Percentiles rank a stretch among this genome's conserved stretches.
These are phyloP conservation scores for Nasua narica DNA, from an alignment of 2,797 vertebrate genomes.

Conservation along the genomic window DNA sequence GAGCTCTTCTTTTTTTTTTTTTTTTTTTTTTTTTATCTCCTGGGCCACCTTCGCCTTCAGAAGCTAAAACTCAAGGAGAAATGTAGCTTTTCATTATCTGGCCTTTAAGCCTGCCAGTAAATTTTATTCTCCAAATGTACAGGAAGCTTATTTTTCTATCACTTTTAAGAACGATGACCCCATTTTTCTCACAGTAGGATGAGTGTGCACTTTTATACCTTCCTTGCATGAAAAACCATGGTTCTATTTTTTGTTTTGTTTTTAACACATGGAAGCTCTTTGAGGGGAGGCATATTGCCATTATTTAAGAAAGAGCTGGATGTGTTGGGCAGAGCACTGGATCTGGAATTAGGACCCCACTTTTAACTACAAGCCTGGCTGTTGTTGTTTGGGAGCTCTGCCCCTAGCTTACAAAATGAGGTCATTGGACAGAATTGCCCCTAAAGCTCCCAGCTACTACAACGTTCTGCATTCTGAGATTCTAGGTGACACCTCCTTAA, in stretches of 20 bases:
- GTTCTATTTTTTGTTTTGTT: not conserved
- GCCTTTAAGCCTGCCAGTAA: not conserved
- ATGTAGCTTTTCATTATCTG: not conserved
- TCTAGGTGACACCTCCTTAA: not conserved
- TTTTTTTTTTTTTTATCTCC: constrained; percentile 70
- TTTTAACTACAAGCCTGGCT: not conserved
- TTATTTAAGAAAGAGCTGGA: not conserved
- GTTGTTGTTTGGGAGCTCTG: not conserved
- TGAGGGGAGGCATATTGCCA: not conserved
- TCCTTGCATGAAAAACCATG: not conserved
- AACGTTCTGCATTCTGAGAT: not conserved
- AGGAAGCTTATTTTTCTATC: not conserved
- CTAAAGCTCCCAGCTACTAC: not conserved
- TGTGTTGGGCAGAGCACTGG: not conserved
- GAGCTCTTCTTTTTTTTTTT: too few species aligned
- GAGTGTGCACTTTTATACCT: not conserved
- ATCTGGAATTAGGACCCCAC: not conserved
- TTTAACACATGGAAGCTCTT: not conserved
- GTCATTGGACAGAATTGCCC: not conserved
- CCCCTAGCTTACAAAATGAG: not conserved
- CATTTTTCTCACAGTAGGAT: not conserved
- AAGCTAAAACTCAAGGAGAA: constrained; percentile 60
- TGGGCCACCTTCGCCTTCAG: constrained; percentile 73
- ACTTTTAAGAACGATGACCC: not conserved
- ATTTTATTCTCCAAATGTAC: not conserved